Conservation (phyloP, 2,888 invertebrate genomes). For the Globia sparganii region DNA sequence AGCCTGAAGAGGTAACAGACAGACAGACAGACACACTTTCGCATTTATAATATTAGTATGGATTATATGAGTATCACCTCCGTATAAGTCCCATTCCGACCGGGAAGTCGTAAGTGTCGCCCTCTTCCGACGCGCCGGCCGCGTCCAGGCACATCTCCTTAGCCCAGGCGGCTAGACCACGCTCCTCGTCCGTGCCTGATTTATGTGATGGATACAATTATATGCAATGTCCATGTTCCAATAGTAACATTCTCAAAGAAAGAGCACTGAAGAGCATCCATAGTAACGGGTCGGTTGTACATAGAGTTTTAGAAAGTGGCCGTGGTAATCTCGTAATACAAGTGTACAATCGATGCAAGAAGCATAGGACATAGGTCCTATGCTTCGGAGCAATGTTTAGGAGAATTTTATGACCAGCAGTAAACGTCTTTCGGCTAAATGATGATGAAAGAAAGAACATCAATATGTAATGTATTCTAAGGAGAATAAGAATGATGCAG, state of each 20-base stretch:
- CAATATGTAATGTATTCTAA: not conserved
- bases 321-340: not conserved
- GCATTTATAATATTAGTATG: too few relatives aligned
- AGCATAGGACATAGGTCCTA: too few relatives aligned
- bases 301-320: not conserved
- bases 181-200: slow-evolving; percentile 93
- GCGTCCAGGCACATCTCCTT: slow-evolving; percentile 92
- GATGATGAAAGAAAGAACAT: not conserved
- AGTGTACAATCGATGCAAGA: too few relatives aligned
- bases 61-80: slow-evolving; percentile 83
- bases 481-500: not conserved
- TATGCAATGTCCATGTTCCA: not conserved
- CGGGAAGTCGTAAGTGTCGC: slow-evolving; percentile 93
- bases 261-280: not conserved
- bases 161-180: slow-evolving; percentile 94
- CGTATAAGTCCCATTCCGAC: slow-evolving; percentile 92
- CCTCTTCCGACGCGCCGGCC: slow-evolving; percentile 81
- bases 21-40: too few relatives aligned
- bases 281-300: not conserved
- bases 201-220: not conserved
- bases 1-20: too few relatives aligned
- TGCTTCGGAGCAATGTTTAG: too few relatives aligned
- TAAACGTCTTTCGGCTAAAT: not conserved
- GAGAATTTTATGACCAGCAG: not conserved
- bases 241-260: not conserved